Evolutionary conservation across 2,888 invertebrate species (phyloP).

Genomic region (Lasioglossum pauxillum): DNA sequence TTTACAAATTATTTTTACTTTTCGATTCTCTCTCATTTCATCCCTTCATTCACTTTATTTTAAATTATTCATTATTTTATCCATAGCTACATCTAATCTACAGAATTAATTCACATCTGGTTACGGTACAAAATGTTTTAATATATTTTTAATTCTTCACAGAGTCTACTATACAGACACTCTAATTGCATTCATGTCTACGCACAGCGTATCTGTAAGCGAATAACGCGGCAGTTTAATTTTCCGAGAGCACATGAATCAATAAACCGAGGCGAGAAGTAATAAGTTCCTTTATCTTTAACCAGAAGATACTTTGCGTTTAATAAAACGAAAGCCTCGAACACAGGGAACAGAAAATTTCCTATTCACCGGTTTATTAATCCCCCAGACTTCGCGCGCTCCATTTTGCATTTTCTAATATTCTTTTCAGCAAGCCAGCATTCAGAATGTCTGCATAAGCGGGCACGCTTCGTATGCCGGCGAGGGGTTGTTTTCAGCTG

Average conservation of each 20-base stretch:
- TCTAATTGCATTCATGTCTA: neutral
- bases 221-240: neutral
- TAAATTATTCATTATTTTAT: too few species aligned
- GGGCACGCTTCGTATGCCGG: neutral
- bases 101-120: neutral
- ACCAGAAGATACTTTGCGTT: neutral
- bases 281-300: neutral
- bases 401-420: neutral
- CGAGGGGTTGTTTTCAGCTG: neutral
- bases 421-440: neutral
- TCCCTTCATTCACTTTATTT: neutral
- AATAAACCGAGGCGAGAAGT: neutral
- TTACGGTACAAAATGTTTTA: neutral
- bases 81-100: too few species aligned
- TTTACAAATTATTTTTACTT: neutral
- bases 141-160: neutral
- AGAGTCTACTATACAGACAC: neutral
- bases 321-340: neutral
- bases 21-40: neutral
- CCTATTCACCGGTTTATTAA: constrained; percentile 1
- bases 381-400: neutral
- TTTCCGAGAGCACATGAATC: neutral
- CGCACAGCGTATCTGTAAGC: neutral
- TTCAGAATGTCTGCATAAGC: neutral
- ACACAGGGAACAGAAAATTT: neutral